Evolutionary conservation across 1,140 invertebrate species (phyloP), one percentile per base, ranked within the genome.

Genomic region (Drosophila sturtevanti): DNA sequence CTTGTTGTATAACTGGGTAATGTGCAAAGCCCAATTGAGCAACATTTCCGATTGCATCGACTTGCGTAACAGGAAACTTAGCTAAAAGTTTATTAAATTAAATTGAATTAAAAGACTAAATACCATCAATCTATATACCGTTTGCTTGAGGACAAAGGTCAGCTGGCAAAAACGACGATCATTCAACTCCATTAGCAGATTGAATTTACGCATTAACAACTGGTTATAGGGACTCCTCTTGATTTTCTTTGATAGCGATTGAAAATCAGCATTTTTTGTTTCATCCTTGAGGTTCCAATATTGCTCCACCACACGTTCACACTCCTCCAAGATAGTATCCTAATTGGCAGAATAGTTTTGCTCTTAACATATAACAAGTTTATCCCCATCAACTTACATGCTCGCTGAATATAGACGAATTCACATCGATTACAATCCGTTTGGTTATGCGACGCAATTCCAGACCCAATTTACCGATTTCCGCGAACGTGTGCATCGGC

Each of bases 171-270:
- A 91, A 24, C 89, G 76, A 37, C 89, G 70, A 24, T 92, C 85
- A 52, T 92, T 90, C 10, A 90, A 66, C 24, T 91, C 79, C 73
- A 85, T 85, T 16, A 91, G 75, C 10, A 80, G 63, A 16, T 79
- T 72, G 14, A 91, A 91, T 71, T 92, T 92, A 34, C 79, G 76
- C 74, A 90, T 79, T 14, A 91, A 71, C 56, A 92, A 74, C 21
- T 79, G 79, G 64, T 92, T 92, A 56, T 92, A 92, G n/a, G 91
- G 90, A 63, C 90, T 92, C 4, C 91, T 64, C 62, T 92, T 90
- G 63, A 92, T 89, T 72, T 91, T 92, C 73, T 92, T 92, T 0
- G 82, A 84, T 0, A 90, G 72, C 14, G 82, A 85, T 60, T 85
- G 89, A 35, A 91, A 91, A 63, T 91, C 89, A 0, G 82, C 73